Evolutionary conservation across 2,113 vertebrate genomes (phyloP).

Genomic region (Neogobius melanostomus): DNA sequence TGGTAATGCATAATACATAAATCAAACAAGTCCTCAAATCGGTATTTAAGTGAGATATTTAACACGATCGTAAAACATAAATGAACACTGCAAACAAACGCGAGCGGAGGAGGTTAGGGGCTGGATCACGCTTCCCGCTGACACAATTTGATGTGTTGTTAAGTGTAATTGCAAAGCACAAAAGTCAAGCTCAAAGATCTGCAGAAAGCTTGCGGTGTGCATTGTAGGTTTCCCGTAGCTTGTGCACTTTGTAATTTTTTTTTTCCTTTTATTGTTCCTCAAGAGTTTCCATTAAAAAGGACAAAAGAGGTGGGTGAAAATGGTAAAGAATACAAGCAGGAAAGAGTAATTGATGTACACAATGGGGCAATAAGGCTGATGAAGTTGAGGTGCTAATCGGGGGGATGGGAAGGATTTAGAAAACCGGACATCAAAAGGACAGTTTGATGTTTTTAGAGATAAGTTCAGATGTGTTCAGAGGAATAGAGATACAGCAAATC

Average conservation of each 20-base stretch:
- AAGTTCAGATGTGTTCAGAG: background rate
- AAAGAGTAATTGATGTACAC: too few relatives aligned
- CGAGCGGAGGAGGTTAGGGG: background rate
- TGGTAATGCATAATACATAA: background rate
- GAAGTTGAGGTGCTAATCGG: too few relatives aligned
- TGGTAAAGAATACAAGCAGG: too few relatives aligned
- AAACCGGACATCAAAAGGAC: background rate
- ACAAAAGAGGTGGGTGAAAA: too few relatives aligned
- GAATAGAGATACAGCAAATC: background rate
- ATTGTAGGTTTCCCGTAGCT: background rate
- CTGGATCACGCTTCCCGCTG: background rate
- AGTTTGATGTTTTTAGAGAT: background rate
- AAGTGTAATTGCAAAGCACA: constrained; percentile 6
- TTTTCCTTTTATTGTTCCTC: background rate
- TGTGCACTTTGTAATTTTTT: background rate
- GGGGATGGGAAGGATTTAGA: too few relatives aligned
- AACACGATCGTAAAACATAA: background rate
- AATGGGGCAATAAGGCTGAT: too few relatives aligned
- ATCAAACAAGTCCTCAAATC: background rate
- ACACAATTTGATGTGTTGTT: background rate
- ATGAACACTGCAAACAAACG: background rate
- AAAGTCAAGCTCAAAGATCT: background rate
- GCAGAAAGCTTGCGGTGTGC: background rate
- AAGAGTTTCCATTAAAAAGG: background rate
- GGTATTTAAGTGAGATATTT: constrained; percentile 2